Evolutionary conservation across 2,888 invertebrate species (phyloP), one percentile per base, ranked within the genome.

Genomic region (Limnephilus marmoratus): DNA sequence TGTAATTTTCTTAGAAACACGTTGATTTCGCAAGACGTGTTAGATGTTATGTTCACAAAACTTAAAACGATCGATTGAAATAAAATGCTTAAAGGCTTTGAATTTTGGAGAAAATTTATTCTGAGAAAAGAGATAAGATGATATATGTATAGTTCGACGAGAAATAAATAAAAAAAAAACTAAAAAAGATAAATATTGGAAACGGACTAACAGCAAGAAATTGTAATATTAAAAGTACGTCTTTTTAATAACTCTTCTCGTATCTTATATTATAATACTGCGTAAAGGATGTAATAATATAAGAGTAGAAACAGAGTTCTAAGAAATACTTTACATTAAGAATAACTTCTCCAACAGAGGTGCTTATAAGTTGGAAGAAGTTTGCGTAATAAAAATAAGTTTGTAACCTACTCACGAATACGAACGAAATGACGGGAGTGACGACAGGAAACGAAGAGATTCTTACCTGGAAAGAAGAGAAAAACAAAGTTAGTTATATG

Each of bases 401-500:
- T n/a, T 68, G 24, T 24, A 24, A 68, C 1, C 9, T 68, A 24
- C 68, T 68, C n/a, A 68, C 68, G n/a, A 68, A 68, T 68, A 68
- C 68, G 68, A 68, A 68, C 24, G n/a, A 68, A 68, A 68, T 68
- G 68, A 68, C 24, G 24, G 24, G 24, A n/a, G 68, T 9, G 68
- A n/a, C 7, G 68, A 68, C 68, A 68, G 68, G 24, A 68, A 68
- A 68, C 68, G 24, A 68, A 68, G 68, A 68, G 68, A 83, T 31
- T 34, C 86, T 86, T 86, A 86, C 86, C 86, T 86, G 86, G 45
- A 86, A 86, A 49, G 41, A 86, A 29, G 15, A 86, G 45, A 86
- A 15, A 85, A 86, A 86, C 29, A 45, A 45, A n/a, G 85, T 86
- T 86, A 83, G 83, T 83, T 83, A 37, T 34, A 3, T 83, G 83